A percentile compares a stretch with the other conserved stretches of the same genome.
These are phyloP conservation scores for Netelia melanura DNA, from an alignment of 2,888 invertebrate genomes.

Conservation along the genomic window DNA sequence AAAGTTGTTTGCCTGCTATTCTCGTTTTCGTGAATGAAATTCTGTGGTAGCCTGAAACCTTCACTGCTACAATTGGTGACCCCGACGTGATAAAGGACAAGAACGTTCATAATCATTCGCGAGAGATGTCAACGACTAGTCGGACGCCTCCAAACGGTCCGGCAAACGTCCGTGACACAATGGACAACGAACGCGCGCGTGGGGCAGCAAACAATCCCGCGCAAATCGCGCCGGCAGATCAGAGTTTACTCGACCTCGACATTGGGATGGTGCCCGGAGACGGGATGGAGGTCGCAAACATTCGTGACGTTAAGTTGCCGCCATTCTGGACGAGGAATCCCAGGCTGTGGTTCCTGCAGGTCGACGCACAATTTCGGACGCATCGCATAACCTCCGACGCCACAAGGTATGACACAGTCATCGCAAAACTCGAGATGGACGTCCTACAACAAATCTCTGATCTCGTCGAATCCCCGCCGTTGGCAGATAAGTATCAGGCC, in stretches of 20 bases:
- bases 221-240: too few relatives aligned
- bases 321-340: conserved; percentile 65
- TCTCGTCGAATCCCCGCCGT: conserved; percentile 64
- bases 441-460: conserved; percentile 65
- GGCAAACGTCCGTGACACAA: not conserved
- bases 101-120: not conserved
- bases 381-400: conserved; percentile 52
- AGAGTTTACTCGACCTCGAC: not conserved
- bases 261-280: not conserved
- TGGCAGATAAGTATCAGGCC: conserved; percentile 58
- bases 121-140: too few relatives aligned
- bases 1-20: too few relatives aligned
- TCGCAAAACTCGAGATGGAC: conserved; percentile 60
- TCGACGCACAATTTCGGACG: conserved; percentile 67
- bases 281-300: not conserved
- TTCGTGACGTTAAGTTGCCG: conserved; percentile 56
- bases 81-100: not conserved
- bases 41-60: too few relatives aligned
- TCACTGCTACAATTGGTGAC: not conserved
- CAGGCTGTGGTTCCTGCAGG: not conserved
- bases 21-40: too few relatives aligned
- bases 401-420: conserved; percentile 59
- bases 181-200: too few relatives aligned
- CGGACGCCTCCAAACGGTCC: not conserved
- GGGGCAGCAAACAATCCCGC: too few relatives aligned